These are phyloP conservation scores for Limenitis camilla DNA, from an alignment of 2,888 invertebrate genomes.

Conservation along the genomic window DNA sequence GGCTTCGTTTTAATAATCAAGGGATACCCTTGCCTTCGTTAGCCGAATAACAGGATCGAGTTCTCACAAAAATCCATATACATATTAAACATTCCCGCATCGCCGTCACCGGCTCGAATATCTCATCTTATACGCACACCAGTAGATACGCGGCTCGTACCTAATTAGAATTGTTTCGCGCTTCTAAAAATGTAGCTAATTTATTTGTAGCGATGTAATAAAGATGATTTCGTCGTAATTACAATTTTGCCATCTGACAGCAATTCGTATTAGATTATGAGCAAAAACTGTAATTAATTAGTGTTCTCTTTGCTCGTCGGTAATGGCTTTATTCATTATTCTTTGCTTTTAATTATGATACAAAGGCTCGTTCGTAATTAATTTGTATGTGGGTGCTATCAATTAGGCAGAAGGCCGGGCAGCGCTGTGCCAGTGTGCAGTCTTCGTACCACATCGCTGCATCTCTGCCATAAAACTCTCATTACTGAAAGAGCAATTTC, in stretches of 20 bases:
- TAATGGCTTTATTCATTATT: conserved; percentile 27
- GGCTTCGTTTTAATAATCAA: conserved; percentile 72
- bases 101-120: conserved; percentile 11
- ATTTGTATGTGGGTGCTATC: conserved; percentile 32
- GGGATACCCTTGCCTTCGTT: conserved; percentile 70
- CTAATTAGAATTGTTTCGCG: conserved; percentile 3
- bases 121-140: conserved; percentile 11
- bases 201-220: conserved; percentile 2
- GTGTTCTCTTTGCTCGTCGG: conserved; percentile 18
- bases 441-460: conserved; percentile 18
- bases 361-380: conserved; percentile 30
- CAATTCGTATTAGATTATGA: conserved; percentile 19
- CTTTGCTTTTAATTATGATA: conserved; percentile 29
- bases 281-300: conserved; percentile 24
- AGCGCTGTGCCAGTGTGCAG: conserved; percentile 16
- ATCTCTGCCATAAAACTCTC: conserved; percentile 24
- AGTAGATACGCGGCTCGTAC: conserved; percentile 4
- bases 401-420: conserved; percentile 28
- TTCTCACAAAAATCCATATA: conserved; percentile 29
- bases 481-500: conserved; percentile 26
- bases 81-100: conserved; percentile 17
- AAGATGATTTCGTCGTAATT: conserved; percentile 9
- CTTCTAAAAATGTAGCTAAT: conserved; percentile 10
- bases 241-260: conserved; percentile 14
- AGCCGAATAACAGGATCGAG: conserved; percentile 68